Conservation (phyloP, 1,140 invertebrate genomes). For the Drosophila navojoa region DNA sequence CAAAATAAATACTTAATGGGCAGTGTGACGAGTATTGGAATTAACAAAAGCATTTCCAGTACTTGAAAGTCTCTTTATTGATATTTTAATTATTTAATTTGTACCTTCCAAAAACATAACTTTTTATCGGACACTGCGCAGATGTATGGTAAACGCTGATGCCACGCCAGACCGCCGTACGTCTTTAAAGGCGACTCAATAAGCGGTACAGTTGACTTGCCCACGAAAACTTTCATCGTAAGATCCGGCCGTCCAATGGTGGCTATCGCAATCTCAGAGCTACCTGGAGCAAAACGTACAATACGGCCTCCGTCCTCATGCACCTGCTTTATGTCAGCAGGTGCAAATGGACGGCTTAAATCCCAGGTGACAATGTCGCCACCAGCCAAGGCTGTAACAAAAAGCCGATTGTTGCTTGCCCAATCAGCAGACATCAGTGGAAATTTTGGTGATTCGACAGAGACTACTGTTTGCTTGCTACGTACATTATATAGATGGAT, state of each 20-base stretch:
- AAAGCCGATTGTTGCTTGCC: conserved; percentile 86
- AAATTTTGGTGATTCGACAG: conserved; percentile 87
- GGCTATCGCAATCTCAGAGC: conserved; percentile 85
- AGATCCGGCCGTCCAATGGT: conserved; percentile 86
- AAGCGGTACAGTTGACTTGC: conserved; percentile 85
- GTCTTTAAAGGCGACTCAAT: conserved; percentile 85
- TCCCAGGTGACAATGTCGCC: conserved; percentile 88
- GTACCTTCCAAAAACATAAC: conserved; percentile 87
- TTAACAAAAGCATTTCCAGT: too few relatives aligned
- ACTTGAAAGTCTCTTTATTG: not conserved
- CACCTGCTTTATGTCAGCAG: conserved; percentile 85
- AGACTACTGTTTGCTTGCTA: conserved; percentile 88
- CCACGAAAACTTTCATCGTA: conserved; percentile 86
- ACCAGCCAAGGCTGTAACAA: conserved; percentile 86
- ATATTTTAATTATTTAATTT: conserved; percentile 84
- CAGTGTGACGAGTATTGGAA: too few relatives aligned
- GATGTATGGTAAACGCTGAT: conserved; percentile 87
- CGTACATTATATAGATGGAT: conserved; percentile 90
- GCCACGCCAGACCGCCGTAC: conserved; percentile 87
- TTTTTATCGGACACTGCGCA: conserved; percentile 87
- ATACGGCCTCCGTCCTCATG: conserved; percentile 86
- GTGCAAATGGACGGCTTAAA: conserved; percentile 86
- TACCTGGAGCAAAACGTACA: conserved; percentile 85
- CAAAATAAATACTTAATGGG: too few relatives aligned
- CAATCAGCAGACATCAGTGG: conserved; percentile 89